phyloP scores from a whole-genome alignment of 2,113 vertebrate species.

The Hypocryptadius cinnamomeus region DNA sequence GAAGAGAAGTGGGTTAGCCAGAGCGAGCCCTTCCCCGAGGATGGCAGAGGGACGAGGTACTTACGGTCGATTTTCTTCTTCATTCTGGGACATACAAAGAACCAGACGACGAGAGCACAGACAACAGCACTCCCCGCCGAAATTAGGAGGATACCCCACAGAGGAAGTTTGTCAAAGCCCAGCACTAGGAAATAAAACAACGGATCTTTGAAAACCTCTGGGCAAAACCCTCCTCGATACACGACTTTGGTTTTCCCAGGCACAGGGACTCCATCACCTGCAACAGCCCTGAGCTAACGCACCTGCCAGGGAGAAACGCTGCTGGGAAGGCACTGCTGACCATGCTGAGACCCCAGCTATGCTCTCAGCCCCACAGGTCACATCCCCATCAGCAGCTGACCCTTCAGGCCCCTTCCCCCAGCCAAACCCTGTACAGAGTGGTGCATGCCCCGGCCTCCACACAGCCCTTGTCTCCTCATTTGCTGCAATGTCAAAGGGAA shows the following conservation, averaged over 20 bases:
- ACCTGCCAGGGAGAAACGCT: background rate
- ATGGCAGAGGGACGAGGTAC: background rate
- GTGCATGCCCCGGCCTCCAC: background rate
- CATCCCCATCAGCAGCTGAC: background rate
- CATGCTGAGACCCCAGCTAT: accelerated
- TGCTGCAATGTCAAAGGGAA: constrained; percentile 37
- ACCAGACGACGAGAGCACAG: constrained; percentile 89
- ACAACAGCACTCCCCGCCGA: constrained; percentile 79
- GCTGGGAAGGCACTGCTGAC: background rate
- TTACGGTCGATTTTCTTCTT: constrained; percentile 92
- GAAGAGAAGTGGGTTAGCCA: background rate
- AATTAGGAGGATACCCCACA: constrained; percentile 89
- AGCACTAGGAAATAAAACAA: constrained; percentile 85
- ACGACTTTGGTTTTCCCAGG: background rate
- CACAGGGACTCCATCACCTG: background rate
- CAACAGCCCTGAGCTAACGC: background rate
- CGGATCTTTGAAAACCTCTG: constrained; percentile 68
- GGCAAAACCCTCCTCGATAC: background rate
- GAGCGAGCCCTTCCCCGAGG: background rate
- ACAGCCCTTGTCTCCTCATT: background rate
- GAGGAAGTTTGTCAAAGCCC: constrained; percentile 87
- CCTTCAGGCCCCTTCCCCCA: background rate
- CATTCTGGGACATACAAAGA: constrained; percentile 88
- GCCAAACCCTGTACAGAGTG: background rate
- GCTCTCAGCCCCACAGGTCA: background rate